A percentile compares a stretch with the other conserved stretches of the same genome.
Evolutionary conservation across 2,888 invertebrate species (phyloP).

Genomic region (Stenoptilia bipunctidactyla): DNA sequence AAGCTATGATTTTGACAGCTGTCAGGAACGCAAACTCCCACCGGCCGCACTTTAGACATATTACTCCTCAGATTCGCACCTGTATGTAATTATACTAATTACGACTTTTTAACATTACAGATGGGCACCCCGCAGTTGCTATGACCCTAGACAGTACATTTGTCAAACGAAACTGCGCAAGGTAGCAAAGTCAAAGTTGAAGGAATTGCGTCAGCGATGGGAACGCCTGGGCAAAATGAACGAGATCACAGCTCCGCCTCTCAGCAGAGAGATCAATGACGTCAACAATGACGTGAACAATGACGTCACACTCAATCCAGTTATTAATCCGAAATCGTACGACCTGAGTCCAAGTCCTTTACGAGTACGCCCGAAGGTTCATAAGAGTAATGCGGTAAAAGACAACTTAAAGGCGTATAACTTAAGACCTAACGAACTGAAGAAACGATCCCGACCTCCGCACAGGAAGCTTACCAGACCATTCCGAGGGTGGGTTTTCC

Average conservation of each 20-base stretch:
- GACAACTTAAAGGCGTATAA: conserved; percentile 21
- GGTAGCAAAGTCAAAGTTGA: conserved; percentile 54
- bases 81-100: too few relatives aligned
- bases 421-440: conserved; percentile 37
- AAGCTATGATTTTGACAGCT: too few relatives aligned
- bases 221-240: conserved; percentile 63
- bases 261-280: conserved; percentile 44
- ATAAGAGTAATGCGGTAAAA: conserved; percentile 21
- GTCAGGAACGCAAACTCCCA: too few relatives aligned
- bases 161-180: conserved; percentile 76
- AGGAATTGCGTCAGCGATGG: conserved; percentile 56
- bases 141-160: conserved; percentile 75
- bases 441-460: conserved; percentile 34
- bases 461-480: conserved; percentile 44
- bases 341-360: conserved; percentile 37
- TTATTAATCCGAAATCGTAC: conserved; percentile 43
- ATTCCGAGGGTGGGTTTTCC: conserved; percentile 49
- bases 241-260: conserved; percentile 63
- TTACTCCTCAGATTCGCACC: too few relatives aligned
- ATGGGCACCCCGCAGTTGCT: conserved; percentile 77
- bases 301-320: conserved; percentile 43
- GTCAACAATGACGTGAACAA: conserved; percentile 39
- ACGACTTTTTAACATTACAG: conserved; percentile 40
- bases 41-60: too few relatives aligned
- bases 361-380: conserved; percentile 20